phyloP scores from a whole-genome alignment of 1,140 invertebrate genomes.

The Triops cancriformis region DNA sequence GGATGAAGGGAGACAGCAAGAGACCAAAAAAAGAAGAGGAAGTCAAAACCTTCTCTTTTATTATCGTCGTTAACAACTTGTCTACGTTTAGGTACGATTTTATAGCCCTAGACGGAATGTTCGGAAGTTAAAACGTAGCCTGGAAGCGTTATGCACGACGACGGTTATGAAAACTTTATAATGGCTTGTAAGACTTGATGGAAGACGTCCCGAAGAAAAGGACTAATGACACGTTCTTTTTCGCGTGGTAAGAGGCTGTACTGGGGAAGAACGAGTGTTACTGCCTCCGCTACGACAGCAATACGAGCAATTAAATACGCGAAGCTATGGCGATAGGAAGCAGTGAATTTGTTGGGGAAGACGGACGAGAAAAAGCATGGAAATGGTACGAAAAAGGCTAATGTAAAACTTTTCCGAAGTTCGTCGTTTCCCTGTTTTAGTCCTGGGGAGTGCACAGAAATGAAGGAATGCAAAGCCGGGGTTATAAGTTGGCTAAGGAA shows the following conservation, averaged over 20 bases:
- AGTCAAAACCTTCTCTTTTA: too few species aligned
- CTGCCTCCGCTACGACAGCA: neutral
- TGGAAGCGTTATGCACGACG: too few species aligned
- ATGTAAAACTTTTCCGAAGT: neutral
- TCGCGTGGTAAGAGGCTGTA: neutral
- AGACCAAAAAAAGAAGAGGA: conserved; percentile 24
- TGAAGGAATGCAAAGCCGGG: neutral
- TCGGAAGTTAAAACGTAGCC: too few species aligned
- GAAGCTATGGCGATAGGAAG: conserved; percentile 1
- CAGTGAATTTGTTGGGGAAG: conserved; percentile 4
- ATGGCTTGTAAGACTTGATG: too few species aligned
- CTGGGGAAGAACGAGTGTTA: neutral
- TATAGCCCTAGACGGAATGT: too few species aligned
- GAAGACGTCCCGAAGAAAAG: too few species aligned
- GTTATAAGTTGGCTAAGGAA: neutral
- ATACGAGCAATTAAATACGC: neutral
- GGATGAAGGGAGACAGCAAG: too few species aligned
- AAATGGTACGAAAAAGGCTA: neutral
- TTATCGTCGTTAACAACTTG: too few species aligned
- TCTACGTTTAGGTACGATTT: too few species aligned
- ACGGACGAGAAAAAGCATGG: neutral
- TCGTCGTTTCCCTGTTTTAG: neutral
- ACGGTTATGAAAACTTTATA: too few species aligned
- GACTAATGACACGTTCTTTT: too few species aligned
- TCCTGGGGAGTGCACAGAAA: neutral